Base-by-base conservation (phyloP, 2,797 vertebrate genomes). In the Anniella stebbinsi region DNA sequence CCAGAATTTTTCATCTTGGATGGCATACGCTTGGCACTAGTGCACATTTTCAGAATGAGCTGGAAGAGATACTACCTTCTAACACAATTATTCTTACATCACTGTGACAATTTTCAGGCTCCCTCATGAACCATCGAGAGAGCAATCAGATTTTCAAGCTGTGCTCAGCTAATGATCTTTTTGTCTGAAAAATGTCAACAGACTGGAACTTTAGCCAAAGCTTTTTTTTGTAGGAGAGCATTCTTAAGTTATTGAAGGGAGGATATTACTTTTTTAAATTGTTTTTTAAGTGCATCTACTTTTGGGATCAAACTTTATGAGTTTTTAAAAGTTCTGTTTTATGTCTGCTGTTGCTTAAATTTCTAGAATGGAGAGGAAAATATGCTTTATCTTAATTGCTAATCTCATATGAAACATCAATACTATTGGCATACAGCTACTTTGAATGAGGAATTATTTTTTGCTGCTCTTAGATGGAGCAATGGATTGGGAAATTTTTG, bases 91-190 rank as follows among this genome's bases (percentile, higher is more conserved):
- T 41, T 91, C 84, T 89, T 73, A 66, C 13, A 77, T 77, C 77
- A 38, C 70, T 54, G 0, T 23, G 87, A 91, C 87, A 88, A 88
- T 91, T 89, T 93, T 87, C 77, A 83, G 86, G 78, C n/a, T 95
- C 38, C 80, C 69, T 51, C 18, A 25, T 7, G 41, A 83, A 80
- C 86, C 63, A 90, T 91, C 78, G 48, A 81, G 83, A 82, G 60
- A 88, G 67, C 90, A 38, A 38, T 66, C 86, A 90, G 72, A 90
- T 93, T 95, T 92, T 94, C 48, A 60, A 94, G 80, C 84, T 82
- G 23, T 67, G 57, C 41, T 86, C 91, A 84, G 75, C 75, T 92
- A 70, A 94, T 91, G 75, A 66, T 88, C 67, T 92, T 67, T 90
- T 45, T 2, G 0, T 92, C 88, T 54, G 77, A 82, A 94, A 93